These are phyloP conservation scores for Plecturocebus donacophilus DNA, from an alignment of 2,113 vertebrate species.

Conservation along the genomic window DNA sequence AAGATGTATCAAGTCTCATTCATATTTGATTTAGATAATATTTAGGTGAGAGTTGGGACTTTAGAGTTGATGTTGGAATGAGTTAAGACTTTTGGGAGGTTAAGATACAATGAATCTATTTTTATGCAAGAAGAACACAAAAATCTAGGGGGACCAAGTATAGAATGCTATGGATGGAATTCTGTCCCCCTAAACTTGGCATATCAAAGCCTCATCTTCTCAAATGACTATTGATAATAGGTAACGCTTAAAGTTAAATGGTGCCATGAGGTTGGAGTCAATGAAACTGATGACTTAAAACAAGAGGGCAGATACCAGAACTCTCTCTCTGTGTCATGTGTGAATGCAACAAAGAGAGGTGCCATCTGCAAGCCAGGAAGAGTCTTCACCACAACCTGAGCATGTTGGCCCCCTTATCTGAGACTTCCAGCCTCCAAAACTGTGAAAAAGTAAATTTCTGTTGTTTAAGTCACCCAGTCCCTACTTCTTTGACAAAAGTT, in stretches of 20 bases:
- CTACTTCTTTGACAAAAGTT: too few relatives aligned
- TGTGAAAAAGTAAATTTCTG: background rate
- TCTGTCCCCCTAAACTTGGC: background rate
- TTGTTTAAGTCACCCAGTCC: background rate
- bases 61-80: background rate
- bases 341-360: background rate
- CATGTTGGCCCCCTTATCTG: background rate
- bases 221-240: background rate
- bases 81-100: background rate
- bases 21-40: background rate
- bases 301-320: background rate
- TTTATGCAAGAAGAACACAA: background rate
- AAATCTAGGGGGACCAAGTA: fast-evolving
- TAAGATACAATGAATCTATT: background rate
- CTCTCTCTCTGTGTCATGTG: background rate
- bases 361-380: background rate
- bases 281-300: background rate
- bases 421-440: background rate
- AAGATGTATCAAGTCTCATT: background rate
- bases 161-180: background rate
- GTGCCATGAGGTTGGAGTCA: background rate
- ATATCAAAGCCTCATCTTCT: background rate
- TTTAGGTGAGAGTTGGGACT: background rate
- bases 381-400: background rate
- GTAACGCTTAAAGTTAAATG: background rate